Base-by-base conservation (phyloP, 2,113 vertebrate genomes). In the Rhabdornis inornatus region DNA sequence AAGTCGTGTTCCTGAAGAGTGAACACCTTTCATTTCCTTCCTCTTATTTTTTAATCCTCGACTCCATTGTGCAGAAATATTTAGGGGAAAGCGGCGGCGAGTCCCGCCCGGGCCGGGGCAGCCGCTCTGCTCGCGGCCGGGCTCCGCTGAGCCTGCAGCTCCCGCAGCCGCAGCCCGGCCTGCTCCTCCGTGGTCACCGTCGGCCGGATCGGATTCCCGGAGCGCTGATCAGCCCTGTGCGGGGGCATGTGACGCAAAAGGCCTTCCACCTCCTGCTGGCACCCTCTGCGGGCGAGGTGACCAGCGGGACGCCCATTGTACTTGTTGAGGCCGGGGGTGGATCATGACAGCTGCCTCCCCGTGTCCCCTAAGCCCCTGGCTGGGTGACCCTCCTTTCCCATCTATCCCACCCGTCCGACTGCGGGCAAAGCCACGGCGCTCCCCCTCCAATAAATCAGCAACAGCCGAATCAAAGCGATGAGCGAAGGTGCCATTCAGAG, bases 401-500 rank as follows among this genome's bases (percentile, higher is more conserved):
- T 49, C 79, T 69, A 53, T 80, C 45, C 87, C 93, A 92, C 93
- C 76, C 59, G 63, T 65, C 71, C 83, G 72, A 50, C 72, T 81
- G 72, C 31, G 24, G 83, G 70, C 93, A 63, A 92, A 95, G 45
- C 71, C 66, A 30, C 44, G 52, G 42, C 57, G 13, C 47, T 21
- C 11, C 37, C 27, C 23, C 25, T 20, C 71, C 77, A 35, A 11
- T 83, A 95, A 90, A 86, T 88, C 79, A 72, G 87, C 89, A 25
- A 66, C 17, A 83, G 11, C 79, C 16, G 72, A 96, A 95, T 98
- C 98, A 98, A 97, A 99, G 95, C 88, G 70, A 98, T 97, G 98
- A 97, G 95, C 96, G 96, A 98, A 98, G 97, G 92, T 96, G 98
- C 97, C 98, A 98, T 92, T 98, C 98, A 98, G 83, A 92, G 94